Conservation (phyloP, 2,113 vertebrate species). For the Brachionichthys hirsutus region DNA sequence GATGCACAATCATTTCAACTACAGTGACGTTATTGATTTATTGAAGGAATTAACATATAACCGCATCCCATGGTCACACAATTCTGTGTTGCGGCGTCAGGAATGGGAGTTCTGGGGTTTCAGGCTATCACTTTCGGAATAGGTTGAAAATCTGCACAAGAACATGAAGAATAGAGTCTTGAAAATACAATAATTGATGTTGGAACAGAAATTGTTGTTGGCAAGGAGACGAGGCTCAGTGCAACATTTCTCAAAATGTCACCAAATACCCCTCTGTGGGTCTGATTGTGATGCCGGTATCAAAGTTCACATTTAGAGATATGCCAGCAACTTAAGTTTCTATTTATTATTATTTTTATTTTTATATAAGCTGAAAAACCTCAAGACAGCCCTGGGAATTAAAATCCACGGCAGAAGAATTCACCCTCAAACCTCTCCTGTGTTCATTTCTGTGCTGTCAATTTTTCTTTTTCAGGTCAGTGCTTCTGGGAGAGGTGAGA, state of each 20-base stretch:
- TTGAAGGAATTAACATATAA: constrained; percentile 74
- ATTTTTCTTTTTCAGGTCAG: constrained; percentile 79
- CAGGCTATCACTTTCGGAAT: constrained; percentile 21
- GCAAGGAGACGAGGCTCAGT: not conserved
- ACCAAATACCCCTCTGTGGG: constrained; percentile 52
- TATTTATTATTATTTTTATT: constrained; percentile 17
- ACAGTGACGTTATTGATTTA: constrained; percentile 73
- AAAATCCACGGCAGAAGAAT: constrained; percentile 62
- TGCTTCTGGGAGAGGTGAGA: constrained; percentile 70
- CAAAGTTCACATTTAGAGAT: constrained; percentile 58
- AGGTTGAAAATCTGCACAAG: no score
- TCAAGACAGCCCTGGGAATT: constrained; percentile 62
- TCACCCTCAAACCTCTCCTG: constrained; percentile 60
- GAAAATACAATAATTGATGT: constrained; percentile 46
- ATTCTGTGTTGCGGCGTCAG: constrained; percentile 51
- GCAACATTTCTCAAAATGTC: constrained; percentile 60
- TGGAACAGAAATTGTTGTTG: constrained; percentile 14
- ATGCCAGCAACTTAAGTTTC: constrained; percentile 16
- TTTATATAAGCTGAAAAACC: constrained; percentile 29
- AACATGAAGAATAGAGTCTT: constrained; percentile 15
- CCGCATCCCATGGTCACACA: constrained; percentile 63
- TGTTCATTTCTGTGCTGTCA: constrained; percentile 68
- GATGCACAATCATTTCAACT: constrained; percentile 65
- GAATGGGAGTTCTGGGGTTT: constrained; percentile 29
- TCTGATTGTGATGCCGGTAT: constrained; percentile 29